Conservation (phyloP, 2,797 vertebrate genomes). For the Ficedula albicollis region DNA sequence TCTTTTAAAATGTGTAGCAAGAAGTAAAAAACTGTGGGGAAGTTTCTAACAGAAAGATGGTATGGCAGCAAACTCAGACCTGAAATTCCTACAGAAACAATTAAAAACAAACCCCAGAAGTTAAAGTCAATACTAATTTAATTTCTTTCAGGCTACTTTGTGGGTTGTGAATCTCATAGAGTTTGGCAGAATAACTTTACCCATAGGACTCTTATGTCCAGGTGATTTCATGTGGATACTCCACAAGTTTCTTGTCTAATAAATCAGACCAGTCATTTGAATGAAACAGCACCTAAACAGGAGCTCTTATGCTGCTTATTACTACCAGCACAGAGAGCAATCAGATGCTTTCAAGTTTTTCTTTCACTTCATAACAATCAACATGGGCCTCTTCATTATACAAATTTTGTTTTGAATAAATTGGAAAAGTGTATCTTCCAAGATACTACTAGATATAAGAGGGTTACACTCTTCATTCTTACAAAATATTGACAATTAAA, state of each 20-base stretch:
- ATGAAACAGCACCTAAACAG: neutral
- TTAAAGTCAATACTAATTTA: neutral
- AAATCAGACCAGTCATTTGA: neutral
- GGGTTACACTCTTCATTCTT: neutral
- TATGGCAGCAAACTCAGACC: neutral
- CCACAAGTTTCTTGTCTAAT: neutral
- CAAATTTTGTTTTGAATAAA: neutral
- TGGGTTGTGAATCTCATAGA: neutral
- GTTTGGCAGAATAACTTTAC: neutral
- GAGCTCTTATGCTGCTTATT: neutral
- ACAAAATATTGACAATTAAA: neutral
- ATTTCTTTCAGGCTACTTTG: neutral
- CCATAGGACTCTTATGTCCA: neutral
- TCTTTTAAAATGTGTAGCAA: neutral
- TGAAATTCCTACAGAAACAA: neutral
- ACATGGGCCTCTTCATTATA: neutral
- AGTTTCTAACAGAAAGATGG: neutral
- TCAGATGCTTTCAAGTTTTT: neutral
- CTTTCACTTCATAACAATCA: neutral
- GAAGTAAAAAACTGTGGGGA: neutral
- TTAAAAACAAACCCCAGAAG: neutral
- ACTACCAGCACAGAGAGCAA: neutral
- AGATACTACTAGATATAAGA: neutral
- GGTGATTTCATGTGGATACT: neutral
- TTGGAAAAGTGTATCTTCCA: neutral